Base-by-base conservation (phyloP, 2,113 vertebrate species). In the Scomber colias region DNA sequence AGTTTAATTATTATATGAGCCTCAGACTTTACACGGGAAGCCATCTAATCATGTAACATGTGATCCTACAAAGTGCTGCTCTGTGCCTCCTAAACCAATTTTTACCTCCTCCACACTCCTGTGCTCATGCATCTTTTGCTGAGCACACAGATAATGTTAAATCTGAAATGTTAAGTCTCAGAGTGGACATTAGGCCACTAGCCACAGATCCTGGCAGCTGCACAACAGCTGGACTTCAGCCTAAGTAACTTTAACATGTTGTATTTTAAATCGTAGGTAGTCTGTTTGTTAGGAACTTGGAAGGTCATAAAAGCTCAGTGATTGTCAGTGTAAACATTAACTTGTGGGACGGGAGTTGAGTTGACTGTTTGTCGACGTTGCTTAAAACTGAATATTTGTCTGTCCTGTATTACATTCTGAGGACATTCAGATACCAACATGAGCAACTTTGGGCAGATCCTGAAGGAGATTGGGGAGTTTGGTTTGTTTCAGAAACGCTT, bases 401-500 rank as follows among this genome's bases (percentile, higher is more conserved):
- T 73, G 50, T 35, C 44, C 13, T n/a, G 6, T 2, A 0, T 30
- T 30, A 35, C 56, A 35, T n/a, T 63, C n/a, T 31, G 49, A 51
- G 15, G 11, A 73, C 30, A 30, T 14, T 35, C 11, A 0, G 21
- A 3, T 3, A 13, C 16, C 55, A 86, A 57, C 1, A 97, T 95
- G 97, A 92, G 92, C 3, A 90, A 87, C 0, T 89, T 96, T 0
- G 84, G 88, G 12, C 87, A 97, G 68, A 88, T 97, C 71, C 82
- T 97, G 49, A 91, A 91, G 40, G 94, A 92, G n/a, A 82, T 96
- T 0, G 96, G 96, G 0, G 95, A 94, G 69, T 98, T 97, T 35
- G 96, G 97, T 16, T 72, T 77, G 0, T 97, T 97, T 71, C 97
- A 99, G 90, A 90, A 95, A 51, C 75, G 88, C 50, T 60, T 98